Percentiles rank a stretch among this genome's conserved stretches.
Conservation (phyloP, 2,113 vertebrate genomes). For the Corythornis madagascariensis region DNA sequence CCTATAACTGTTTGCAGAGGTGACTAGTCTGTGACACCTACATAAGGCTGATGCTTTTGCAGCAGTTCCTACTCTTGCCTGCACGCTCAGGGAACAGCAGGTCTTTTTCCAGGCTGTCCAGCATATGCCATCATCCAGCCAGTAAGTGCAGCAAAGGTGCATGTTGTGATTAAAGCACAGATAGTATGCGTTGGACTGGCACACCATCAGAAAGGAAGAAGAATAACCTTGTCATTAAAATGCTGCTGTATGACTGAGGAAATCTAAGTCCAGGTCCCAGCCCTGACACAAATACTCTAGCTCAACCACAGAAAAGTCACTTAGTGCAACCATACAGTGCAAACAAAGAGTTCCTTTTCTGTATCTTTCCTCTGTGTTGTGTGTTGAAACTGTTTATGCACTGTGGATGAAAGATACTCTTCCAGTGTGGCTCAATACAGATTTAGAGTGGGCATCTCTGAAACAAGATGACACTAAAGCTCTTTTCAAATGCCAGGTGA, state of each 20-base stretch:
- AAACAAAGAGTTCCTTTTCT: background rate
- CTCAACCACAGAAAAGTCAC: background rate
- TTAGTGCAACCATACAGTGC: background rate
- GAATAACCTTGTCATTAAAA: background rate
- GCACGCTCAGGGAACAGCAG: background rate
- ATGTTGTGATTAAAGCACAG: background rate
- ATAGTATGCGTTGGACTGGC: background rate
- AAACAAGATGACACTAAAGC: background rate
- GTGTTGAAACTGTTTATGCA: background rate
- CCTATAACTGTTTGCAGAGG: background rate
- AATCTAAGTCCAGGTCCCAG: background rate
- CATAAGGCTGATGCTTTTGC: background rate
- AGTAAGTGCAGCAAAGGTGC: background rate
- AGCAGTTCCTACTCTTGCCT: background rate
- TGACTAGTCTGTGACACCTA: background rate
- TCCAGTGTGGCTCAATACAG: background rate
- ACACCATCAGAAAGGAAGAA: background rate
- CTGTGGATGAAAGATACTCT: background rate
- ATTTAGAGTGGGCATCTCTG: background rate
- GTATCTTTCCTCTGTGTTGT: background rate
- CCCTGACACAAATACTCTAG: background rate
- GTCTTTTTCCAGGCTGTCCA: background rate
- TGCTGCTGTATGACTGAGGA: background rate
- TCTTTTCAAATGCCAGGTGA: background rate
- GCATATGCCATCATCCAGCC: rapidly evolving